phyloP scores from a whole-genome alignment of 2,113 vertebrate species.

The Nerophis ophidion region DNA sequence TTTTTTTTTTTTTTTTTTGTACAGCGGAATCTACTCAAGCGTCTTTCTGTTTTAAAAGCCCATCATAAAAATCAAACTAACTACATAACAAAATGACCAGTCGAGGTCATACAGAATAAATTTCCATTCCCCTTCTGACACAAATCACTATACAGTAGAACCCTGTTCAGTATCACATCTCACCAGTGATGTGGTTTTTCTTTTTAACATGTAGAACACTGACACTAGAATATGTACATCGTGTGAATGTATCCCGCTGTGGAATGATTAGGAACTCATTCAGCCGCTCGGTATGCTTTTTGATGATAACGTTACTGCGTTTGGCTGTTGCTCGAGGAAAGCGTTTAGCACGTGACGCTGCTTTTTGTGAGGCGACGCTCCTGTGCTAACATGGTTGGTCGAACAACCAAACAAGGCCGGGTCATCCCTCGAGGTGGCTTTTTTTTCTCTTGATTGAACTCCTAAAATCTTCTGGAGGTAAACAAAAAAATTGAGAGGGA shows the following conservation, averaged over 20 bases:
- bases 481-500: slow-evolving; percentile 24
- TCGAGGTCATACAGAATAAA: slow-evolving; percentile 68
- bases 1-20: slow-evolving; percentile 60
- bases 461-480: slow-evolving; percentile 60
- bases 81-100: slow-evolving; percentile 69
- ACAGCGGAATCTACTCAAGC: slow-evolving; percentile 54
- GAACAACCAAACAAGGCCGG: slow-evolving; percentile 69
- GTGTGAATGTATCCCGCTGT: slow-evolving; percentile 66
- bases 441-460: slow-evolving; percentile 63
- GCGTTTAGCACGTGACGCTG: slow-evolving; percentile 54
- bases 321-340: slow-evolving; percentile 23
- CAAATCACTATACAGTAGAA: slow-evolving; percentile 71
- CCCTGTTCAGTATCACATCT: slow-evolving; percentile 68
- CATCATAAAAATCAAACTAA: slow-evolving; percentile 72
- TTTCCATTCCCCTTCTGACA: slow-evolving; percentile 59
- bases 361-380: slow-evolving; percentile 61
- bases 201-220: slow-evolving; percentile 62
- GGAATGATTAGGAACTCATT: slow-evolving; percentile 64
- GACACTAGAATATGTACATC: slow-evolving; percentile 68
- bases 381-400: slow-evolving; percentile 70
- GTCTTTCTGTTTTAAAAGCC: slow-evolving; percentile 55
- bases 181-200: slow-evolving; percentile 73
- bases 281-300: slow-evolving; percentile 33
- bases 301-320: slow-evolving; percentile 31
- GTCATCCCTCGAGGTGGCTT: slow-evolving; percentile 70